Evolutionary conservation across 2,113 vertebrate genomes (phyloP).

Genomic region (Myotis davidii): DNA sequence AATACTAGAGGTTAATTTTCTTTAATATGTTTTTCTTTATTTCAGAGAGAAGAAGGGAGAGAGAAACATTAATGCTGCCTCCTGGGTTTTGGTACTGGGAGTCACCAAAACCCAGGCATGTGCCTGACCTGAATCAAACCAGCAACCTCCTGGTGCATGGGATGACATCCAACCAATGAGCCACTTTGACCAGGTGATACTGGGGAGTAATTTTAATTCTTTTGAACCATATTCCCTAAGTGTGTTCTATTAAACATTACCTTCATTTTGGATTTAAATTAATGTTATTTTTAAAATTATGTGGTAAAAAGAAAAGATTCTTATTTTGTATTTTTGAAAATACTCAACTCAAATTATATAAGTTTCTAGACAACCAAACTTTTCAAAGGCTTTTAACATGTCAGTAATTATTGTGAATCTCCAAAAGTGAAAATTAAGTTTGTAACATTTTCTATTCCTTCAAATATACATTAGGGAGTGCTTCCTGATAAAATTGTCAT

Average conservation of each 20-base stretch:
- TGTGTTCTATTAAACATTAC: neutral
- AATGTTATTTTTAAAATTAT: neutral
- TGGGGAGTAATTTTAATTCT: conserved; percentile 1
- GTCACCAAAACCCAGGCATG: too few species aligned
- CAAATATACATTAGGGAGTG: neutral
- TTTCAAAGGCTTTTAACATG: conserved; percentile 49
- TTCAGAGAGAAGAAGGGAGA: too few species aligned
- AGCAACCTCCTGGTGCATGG: too few species aligned
- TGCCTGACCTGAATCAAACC: too few species aligned
- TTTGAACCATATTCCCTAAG: neutral
- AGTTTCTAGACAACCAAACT: conserved; percentile 32
- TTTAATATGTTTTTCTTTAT: neutral
- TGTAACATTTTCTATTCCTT: neutral
- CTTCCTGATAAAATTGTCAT: neutral
- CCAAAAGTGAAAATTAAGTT: conserved; percentile 11
- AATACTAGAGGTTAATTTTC: neutral
- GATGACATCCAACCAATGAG: too few species aligned
- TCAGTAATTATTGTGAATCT: conserved; percentile 41
- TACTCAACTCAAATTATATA: conserved; percentile 37
- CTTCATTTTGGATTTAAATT: conserved; percentile 31
- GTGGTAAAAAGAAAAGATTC: neutral
- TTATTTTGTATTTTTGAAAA: conserved; percentile 40
- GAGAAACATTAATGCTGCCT: too few species aligned
- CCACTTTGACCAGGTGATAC: too few species aligned
- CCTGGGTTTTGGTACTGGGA: too few species aligned